Percentiles rank a stretch among this genome's conserved stretches.
Conservation (phyloP, 2,113 vertebrate genomes). For the Pongo abelii region DNA sequence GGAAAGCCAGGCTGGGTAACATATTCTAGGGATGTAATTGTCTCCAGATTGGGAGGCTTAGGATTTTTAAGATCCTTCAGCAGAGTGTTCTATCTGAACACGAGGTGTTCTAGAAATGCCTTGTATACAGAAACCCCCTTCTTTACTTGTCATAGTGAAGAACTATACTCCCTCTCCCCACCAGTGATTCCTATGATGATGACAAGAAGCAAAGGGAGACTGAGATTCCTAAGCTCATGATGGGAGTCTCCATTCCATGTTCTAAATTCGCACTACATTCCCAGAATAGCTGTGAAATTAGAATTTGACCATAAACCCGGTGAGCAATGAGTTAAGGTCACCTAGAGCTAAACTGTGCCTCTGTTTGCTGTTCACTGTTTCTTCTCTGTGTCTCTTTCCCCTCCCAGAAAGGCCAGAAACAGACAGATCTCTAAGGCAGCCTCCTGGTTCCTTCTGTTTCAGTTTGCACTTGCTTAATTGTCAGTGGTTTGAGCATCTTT, state of each 20-base stretch:
- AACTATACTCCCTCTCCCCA: neutral
- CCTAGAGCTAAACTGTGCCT: neutral
- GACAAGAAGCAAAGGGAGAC: constrained; percentile 45
- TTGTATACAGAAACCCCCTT: neutral
- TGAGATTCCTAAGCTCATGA: constrained; percentile 22
- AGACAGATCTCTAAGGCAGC: neutral
- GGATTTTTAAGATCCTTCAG: neutral
- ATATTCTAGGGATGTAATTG: neutral
- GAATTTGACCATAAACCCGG: constrained; percentile 6
- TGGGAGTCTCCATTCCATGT: neutral
- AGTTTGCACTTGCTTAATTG: neutral
- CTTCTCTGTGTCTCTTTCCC: neutral
- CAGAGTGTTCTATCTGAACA: neutral
- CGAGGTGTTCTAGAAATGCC: neutral
- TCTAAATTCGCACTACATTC: constrained; percentile 4
- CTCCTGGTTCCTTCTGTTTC: neutral
- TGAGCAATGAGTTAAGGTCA: constrained; percentile 43
- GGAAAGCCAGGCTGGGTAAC: neutral
- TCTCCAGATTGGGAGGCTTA: neutral
- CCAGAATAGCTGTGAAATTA: constrained; percentile 46
- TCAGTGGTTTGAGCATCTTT: neutral
- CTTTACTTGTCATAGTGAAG: neutral
- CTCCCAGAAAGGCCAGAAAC: neutral
- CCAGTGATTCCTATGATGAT: neutral
- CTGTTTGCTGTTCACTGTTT: neutral